Base-by-base conservation (phyloP, 2,888 invertebrate species). In the Eristalis pertinax region DNA sequence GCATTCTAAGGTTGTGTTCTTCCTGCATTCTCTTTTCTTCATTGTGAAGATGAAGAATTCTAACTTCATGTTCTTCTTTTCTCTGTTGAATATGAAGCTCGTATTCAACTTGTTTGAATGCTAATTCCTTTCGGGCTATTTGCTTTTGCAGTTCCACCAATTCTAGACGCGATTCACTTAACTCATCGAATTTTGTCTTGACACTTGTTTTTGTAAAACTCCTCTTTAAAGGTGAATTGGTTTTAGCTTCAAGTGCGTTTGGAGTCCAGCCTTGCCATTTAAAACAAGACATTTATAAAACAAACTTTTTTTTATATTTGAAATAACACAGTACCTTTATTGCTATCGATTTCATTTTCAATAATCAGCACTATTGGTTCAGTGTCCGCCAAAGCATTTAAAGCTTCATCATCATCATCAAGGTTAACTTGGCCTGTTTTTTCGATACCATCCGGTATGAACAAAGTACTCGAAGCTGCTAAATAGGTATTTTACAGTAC, bases 111-210 rank as follows among this genome's bases (percentile, higher is more conserved):
- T 64, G 19, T 64, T 64, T 64, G 38, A 26, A 22, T 38, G 22
- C 15, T 2, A 22, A 3, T 22, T 43, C 43, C 2, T 41, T 26
- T 43, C 24, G 43, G 2, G 26, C 67, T 24, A 67, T 26, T 43
- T 24, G 22, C 26, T 43, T 41, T 67, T 67, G 67, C 13, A n/a
- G 22, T 24, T 67, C 15, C 24, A 67, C 43, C 24, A 67, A 24
- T 67, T 67, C 15, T 26, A 43, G 15, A 43, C 41, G 43, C 2
- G 41, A 67, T 41, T 67, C 43, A 67, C 29, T 50, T 15, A 68
- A 68, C 50, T 68, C 68, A 50, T 68, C 68, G 19, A n/a, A 68
- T 29, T 69, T 69, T 19, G 68, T n/a, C 19, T 19, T 56, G n/a
- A 68, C 26, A 11, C 67, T 67, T 43, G 43, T 29, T 43, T 67